Conservation (phyloP, 2,888 invertebrate genomes). For the Protodeltote pygarga region DNA sequence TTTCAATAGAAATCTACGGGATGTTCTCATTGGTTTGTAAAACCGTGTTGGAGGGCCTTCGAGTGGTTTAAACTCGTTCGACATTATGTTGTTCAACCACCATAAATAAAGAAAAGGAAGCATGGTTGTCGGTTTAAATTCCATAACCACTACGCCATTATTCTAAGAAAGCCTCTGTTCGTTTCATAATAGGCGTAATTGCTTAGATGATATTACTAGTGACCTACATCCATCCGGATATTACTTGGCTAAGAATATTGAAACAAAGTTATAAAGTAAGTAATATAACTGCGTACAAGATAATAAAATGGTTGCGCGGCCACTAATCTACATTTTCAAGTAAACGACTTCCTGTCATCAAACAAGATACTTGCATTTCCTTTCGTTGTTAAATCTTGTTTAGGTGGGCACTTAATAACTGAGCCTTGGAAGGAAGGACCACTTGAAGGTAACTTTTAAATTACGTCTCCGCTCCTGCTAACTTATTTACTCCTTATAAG, state of each 20-base stretch:
- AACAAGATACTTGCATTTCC: slow-evolving; percentile 60
- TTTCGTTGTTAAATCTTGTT: slow-evolving; percentile 64
- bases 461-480: slow-evolving; percentile 77
- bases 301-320: slow-evolving; percentile 24
- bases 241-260: slow-evolving; percentile 4
- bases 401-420: slow-evolving; percentile 64
- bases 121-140: too few relatives aligned
- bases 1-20: too few relatives aligned
- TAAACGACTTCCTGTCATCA: slow-evolving; percentile 58
- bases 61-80: too few relatives aligned
- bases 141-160: too few relatives aligned
- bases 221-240: slow-evolving; percentile 7
- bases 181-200: too few relatives aligned
- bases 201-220: too few relatives aligned
- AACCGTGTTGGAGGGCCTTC: too few relatives aligned
- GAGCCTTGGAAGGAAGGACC: slow-evolving; percentile 64
- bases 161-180: too few relatives aligned
- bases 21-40: too few relatives aligned
- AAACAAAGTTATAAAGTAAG: slow-evolving; percentile 29
- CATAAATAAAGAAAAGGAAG: too few relatives aligned
- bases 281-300: slow-evolving; percentile 13
- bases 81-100: too few relatives aligned
- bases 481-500: slow-evolving; percentile 84
- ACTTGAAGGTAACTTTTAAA: slow-evolving; percentile 80
- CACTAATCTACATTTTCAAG: slow-evolving; percentile 43